Evolutionary conservation across 2,888 invertebrate species (phyloP).

Genomic region (Seira ritae): DNA sequence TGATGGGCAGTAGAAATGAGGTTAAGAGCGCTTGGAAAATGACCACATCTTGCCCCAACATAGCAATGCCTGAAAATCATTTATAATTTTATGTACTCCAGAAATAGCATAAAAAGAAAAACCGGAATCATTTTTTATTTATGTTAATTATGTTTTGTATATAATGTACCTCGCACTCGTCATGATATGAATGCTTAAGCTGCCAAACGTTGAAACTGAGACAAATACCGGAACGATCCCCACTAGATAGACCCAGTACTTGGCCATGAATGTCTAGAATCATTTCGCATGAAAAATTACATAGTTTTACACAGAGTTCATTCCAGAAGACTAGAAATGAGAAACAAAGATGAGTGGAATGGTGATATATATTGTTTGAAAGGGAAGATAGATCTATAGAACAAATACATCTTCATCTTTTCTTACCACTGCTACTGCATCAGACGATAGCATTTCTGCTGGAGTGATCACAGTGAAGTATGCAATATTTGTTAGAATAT

Average conservation of each 20-base stretch:
- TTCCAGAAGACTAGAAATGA: too few species aligned
- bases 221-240: slow-evolving; percentile 94
- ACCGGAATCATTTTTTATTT: neutral
- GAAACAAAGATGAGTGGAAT: too few species aligned
- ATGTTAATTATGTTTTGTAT: slow-evolving; percentile 12
- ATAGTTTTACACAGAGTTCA: too few species aligned
- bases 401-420: too few species aligned
- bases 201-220: slow-evolving; percentile 94
- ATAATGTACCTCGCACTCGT: slow-evolving; percentile 91
- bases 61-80: slow-evolving; percentile 50
- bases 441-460: slow-evolving; percentile 88
- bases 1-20: slow-evolving; percentile 85
- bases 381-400: too few species aligned
- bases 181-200: slow-evolving; percentile 96
- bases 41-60: slow-evolving; percentile 84
- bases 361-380: too few species aligned
- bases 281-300: too few species aligned
- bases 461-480: slow-evolving; percentile 92
- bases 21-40: slow-evolving; percentile 88
- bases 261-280: slow-evolving; percentile 87
- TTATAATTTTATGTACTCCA: neutral
- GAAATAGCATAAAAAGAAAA: neutral
- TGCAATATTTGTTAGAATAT: slow-evolving; percentile 91
- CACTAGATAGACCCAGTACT: slow-evolving; percentile 83
- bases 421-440: slow-evolving; percentile 96